Evolutionary conservation across 2,888 invertebrate genomes (phyloP), one percentile per base, ranked within the genome.

Genomic region (Pemphredon lugubris): DNA sequence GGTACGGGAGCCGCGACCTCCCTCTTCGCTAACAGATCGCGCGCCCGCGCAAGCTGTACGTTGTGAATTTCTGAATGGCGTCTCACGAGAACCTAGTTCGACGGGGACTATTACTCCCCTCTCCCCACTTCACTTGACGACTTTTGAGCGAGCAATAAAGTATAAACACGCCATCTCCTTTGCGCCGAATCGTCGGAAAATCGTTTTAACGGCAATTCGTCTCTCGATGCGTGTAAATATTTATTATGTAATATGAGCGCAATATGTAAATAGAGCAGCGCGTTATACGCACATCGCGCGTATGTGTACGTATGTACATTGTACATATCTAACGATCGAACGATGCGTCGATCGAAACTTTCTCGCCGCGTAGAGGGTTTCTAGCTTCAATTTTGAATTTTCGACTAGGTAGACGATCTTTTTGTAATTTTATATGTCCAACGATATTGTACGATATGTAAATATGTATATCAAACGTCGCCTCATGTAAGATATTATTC

Each of bases 381-480:
- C 69, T 73, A 75, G 78, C 78, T 80, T 80, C 61, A 59, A 81
- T 42, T 81, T 65, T 73, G 61, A 75, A 80, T 71, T 79, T 51
- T 75, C 65, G 67, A 77, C 60, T 81, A 79, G 69, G 63, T 89
- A 88, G 88, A 86, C 50, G 84, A 86, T 50, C 88, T 88, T 89
- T 89, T 89, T 89, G 86, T 89, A 89, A 90, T 89, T 90, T 89
- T 89, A 88, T 89, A 89, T 88, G 87, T 89, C 87, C 86, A 85
- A 86, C 63, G 79, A 82, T 80, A 83, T 80, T 89, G 89, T 90
- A 89, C 74, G 81, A 90, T 89, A 90, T 90, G 89, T 90, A 90
- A 85, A 90, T 90, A 90, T 89, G 89, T 90, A 89, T 84, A 84
- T 87, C 82, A 75, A 83, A 84, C 79, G 84, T 85, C 86, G 89